Evolutionary conservation across 2,113 vertebrate species (phyloP), one percentile per base, ranked within the genome.

Genomic region (Crotalus horridus): DNA sequence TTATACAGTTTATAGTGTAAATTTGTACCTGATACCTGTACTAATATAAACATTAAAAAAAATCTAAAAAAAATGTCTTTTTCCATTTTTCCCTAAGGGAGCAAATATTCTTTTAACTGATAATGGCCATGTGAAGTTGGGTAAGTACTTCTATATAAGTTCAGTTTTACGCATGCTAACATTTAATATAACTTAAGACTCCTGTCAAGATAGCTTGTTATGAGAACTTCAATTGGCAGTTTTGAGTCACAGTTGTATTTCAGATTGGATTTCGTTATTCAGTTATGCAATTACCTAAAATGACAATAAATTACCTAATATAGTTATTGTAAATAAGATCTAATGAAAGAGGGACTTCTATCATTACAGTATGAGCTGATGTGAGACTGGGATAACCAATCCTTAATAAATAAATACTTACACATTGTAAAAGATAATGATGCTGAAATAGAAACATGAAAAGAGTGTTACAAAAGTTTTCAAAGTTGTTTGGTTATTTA

Each of bases 101-200:
- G 99, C 99, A 97, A 99, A 99, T 97, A 99, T 99, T 97, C 98
- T 99, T 74, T 96, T 99, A 97, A 99, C 99, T 15, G 99, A 99
- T 97, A 99, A 99, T 85, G 99, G 99, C 93, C 99, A 99, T 87
- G 98, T 99, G 95, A 99, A 99, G 97, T 97, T 99, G 96, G 99
- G 99, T 99, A 97, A 99, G 98, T 98, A 94, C 53, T 74, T 93
- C 61, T 86, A 58, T 89, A n/a, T 85, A 92, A 86, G 61, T 93
- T 53, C 58, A 81, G 13, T 92, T 88, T 59, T 48, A 29, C 11
- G 69, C 55, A 74, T 6, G 88, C 53, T 46, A 61, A 85, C 43
- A 48, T 39, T 74, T 90, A 64, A n/a, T 53, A 43, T 23, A 39
- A 51, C 4, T 24, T 87, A 3, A 39, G 74, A 81, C 7, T 81